These are phyloP conservation scores for Thymelicus sylvestris DNA, from an alignment of 2,888 invertebrate species.

Conservation along the genomic window DNA sequence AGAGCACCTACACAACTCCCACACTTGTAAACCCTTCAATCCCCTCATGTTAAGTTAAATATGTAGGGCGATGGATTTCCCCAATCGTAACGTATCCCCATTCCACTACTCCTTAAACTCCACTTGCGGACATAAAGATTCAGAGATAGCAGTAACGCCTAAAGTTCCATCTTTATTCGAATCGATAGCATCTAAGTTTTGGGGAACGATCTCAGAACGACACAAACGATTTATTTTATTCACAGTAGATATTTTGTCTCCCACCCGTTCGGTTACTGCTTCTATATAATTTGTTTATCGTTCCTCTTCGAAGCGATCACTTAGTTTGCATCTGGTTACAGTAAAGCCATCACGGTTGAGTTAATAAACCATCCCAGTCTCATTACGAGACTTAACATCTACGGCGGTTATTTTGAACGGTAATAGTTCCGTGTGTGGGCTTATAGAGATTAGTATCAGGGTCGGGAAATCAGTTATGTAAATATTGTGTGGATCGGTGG, in stretches of 20 bases:
- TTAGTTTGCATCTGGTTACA: slow-evolving; percentile 51
- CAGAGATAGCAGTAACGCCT: slow-evolving; percentile 39
- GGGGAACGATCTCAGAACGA: slow-evolving; percentile 40
- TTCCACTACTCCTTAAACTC: slow-evolving; percentile 12
- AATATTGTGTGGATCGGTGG: slow-evolving; percentile 29
- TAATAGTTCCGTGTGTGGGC: slow-evolving; percentile 51
- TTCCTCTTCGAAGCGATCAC: slow-evolving; percentile 54
- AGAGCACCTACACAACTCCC: neutral
- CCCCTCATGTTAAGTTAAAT: slow-evolving; percentile 5
- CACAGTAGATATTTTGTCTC: slow-evolving; percentile 33
- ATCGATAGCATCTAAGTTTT: slow-evolving; percentile 42
- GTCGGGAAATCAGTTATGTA: slow-evolving; percentile 38
- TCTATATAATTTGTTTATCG: slow-evolving; percentile 53
- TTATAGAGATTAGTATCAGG: slow-evolving; percentile 49
- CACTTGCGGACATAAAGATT: slow-evolving; percentile 35
- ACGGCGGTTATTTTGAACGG: slow-evolving; percentile 45
- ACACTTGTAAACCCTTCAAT: neutral
- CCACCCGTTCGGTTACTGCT: slow-evolving; percentile 37
- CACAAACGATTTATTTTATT: slow-evolving; percentile 41
- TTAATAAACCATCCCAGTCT: slow-evolving; percentile 57
- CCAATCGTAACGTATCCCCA: slow-evolving; percentile 3
- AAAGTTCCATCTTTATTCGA: slow-evolving; percentile 43
- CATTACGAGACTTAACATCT: slow-evolving; percentile 45
- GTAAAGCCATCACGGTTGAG: slow-evolving; percentile 55
- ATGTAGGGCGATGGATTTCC: slow-evolving; percentile 11